phyloP scores from a whole-genome alignment of 2,888 invertebrate species.

The Andricus quercusramuli region DNA sequence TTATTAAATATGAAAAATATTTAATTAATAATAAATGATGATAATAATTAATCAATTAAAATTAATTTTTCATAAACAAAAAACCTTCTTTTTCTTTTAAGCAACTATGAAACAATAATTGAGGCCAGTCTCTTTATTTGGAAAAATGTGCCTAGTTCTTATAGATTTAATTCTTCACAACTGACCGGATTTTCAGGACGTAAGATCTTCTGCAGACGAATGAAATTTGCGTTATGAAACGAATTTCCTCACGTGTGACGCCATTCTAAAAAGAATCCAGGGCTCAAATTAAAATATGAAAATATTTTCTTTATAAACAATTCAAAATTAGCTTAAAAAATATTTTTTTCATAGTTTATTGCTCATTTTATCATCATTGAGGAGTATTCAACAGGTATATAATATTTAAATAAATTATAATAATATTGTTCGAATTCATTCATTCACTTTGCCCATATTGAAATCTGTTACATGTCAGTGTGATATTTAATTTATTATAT shows the following conservation, averaged over 20 bases:
- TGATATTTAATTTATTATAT: no score
- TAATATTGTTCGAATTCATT: no score
- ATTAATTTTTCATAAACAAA: not conserved
- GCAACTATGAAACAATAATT: slow-evolving; percentile 4
- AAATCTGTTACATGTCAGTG: no score
- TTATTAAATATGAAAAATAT: no score
- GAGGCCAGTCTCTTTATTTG: not conserved
- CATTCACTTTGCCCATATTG: no score
- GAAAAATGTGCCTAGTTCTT: slow-evolving; percentile 44
- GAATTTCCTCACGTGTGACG: slow-evolving; percentile 52
- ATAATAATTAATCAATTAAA: no score
- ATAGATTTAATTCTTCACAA: slow-evolving; percentile 62
- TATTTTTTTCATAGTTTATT: not conserved
- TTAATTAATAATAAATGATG: no score
- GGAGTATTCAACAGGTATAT: no score
- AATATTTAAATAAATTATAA: no score
- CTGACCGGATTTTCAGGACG: slow-evolving; percentile 67
- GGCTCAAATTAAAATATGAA: not conserved
- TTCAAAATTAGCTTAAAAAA: not conserved
- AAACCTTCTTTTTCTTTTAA: not conserved
- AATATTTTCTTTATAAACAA: not conserved
- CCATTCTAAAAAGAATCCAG: slow-evolving; percentile 1
- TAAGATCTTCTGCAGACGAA: slow-evolving; percentile 60
- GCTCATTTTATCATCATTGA: not conserved
- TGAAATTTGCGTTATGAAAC: slow-evolving; percentile 67